These are phyloP conservation scores for Philereme vetulata DNA, from an alignment of 2,888 invertebrate genomes.

Conservation along the genomic window DNA sequence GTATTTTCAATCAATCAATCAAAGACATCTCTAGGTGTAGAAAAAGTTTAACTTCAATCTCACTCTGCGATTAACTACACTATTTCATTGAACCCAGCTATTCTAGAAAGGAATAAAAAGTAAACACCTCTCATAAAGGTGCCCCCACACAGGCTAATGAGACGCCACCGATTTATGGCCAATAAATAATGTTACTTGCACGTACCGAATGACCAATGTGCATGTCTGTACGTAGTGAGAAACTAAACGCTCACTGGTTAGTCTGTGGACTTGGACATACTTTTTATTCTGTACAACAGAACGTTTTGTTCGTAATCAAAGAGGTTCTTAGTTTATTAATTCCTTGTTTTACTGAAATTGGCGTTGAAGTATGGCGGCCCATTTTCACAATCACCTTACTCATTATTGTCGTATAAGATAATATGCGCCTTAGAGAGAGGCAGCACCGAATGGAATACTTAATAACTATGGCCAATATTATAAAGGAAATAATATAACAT, in stretches of 20 bases:
- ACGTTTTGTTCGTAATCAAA: too few relatives aligned
- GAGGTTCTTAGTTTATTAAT: too few relatives aligned
- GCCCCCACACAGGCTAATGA: slow-evolving; percentile 79
- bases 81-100: slow-evolving; percentile 51
- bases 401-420: too few relatives aligned
- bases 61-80: slow-evolving; percentile 12
- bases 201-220: slow-evolving; percentile 56
- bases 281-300: neutral
- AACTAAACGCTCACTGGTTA: slow-evolving; percentile 10
- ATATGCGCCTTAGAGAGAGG: too few relatives aligned
- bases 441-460: too few relatives aligned
- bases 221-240: slow-evolving; percentile 38
- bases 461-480: too few relatives aligned
- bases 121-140: slow-evolving; percentile 69
- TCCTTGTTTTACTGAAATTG: too few relatives aligned
- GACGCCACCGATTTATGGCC: slow-evolving; percentile 67
- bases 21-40: too few relatives aligned
- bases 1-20: too few relatives aligned
- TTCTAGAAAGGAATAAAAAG: slow-evolving; percentile 54
- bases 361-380: too few relatives aligned
- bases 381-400: too few relatives aligned
- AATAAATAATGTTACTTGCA: slow-evolving; percentile 74
- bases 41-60: neutral
- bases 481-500: too few relatives aligned
- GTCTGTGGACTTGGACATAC: slow-evolving; percentile 19